phyloP scores from a whole-genome alignment of 2,888 invertebrate genomes.

The Drosophila acutilabella region DNA sequence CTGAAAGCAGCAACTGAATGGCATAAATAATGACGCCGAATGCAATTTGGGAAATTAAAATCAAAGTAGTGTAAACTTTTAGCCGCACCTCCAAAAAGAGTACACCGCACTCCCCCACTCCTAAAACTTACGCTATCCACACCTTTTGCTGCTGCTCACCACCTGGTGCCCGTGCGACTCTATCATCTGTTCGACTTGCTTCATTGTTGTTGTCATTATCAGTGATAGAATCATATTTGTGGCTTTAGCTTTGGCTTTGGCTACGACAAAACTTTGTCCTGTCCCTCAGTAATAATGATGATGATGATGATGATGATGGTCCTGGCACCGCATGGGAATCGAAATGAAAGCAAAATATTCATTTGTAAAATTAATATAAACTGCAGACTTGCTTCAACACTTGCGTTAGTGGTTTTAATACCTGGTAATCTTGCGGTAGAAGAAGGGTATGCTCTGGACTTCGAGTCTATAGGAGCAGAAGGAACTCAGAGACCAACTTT shows the following conservation, averaged over 20 bases:
- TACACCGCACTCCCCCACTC: too few relatives aligned
- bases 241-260: slow-evolving; percentile 27
- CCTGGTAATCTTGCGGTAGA: too few relatives aligned
- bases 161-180: not conserved
- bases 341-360: slow-evolving; percentile 38
- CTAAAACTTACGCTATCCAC: not conserved
- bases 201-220: slow-evolving; percentile 51
- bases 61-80: slow-evolving; percentile 54
- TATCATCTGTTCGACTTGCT: slow-evolving; percentile 1
- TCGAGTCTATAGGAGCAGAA: too few relatives aligned
- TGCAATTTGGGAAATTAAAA: slow-evolving; percentile 76
- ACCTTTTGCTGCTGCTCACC: not conserved
- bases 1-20: slow-evolving; percentile 45
- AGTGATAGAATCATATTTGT: slow-evolving; percentile 56
- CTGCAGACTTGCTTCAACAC: slow-evolving; percentile 9
- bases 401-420: not conserved
- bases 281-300: slow-evolving; percentile 22
- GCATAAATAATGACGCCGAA: slow-evolving; percentile 53
- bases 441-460: too few relatives aligned
- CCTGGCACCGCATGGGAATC: not conserved
- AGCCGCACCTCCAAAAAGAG: not conserved
- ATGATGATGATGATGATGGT: slow-evolving; percentile 25
- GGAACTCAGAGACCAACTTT: too few relatives aligned
- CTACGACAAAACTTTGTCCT: slow-evolving; percentile 50
- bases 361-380: slow-evolving; percentile 58